These are phyloP conservation scores for Chloroclystis v-ata DNA, from an alignment of 2,888 invertebrate species.

Conservation along the genomic window DNA sequence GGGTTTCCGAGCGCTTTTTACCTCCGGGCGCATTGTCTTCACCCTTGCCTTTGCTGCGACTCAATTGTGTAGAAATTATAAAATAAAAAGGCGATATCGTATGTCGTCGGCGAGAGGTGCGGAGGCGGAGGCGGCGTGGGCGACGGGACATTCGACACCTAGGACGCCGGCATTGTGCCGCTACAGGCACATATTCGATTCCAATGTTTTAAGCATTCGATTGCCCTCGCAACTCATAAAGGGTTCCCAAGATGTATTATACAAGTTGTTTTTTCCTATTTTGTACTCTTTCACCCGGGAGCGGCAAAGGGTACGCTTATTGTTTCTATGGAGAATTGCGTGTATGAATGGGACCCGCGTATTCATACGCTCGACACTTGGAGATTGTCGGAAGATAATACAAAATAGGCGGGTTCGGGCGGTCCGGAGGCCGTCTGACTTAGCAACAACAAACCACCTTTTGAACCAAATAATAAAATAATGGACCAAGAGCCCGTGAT, in stretches of 20 bases:
- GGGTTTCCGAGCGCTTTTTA: slow-evolving; percentile 71
- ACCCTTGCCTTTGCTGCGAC: slow-evolving; percentile 69
- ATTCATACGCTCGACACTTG: slow-evolving; percentile 62
- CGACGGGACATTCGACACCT: slow-evolving; percentile 57
- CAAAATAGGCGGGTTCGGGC: slow-evolving; percentile 59
- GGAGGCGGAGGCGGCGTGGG: slow-evolving; percentile 44
- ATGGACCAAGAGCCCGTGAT: too few relatives aligned
- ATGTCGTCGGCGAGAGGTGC: slow-evolving; percentile 62
- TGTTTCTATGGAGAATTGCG: slow-evolving; percentile 73
- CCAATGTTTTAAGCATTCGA: slow-evolving; percentile 77
- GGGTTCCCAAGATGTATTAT: slow-evolving; percentile 73
- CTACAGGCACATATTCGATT: slow-evolving; percentile 65
- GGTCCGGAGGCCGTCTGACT: slow-evolving; percentile 53
- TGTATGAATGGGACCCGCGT: slow-evolving; percentile 65
- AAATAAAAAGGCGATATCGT: slow-evolving; percentile 76
- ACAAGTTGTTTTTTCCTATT: slow-evolving; percentile 57
- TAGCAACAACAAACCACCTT: slow-evolving; percentile 68
- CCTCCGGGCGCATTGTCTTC: slow-evolving; percentile 78
- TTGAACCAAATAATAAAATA: slow-evolving; percentile 35
- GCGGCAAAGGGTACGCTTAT: slow-evolving; percentile 69
- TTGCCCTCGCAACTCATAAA: slow-evolving; percentile 70
- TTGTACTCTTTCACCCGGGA: slow-evolving; percentile 63
- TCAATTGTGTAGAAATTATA: slow-evolving; percentile 72
- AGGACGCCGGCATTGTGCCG: slow-evolving; percentile 35
- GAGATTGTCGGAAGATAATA: slow-evolving; percentile 71